Percentiles rank a stretch among this genome's conserved stretches.
phyloP scores from a whole-genome alignment of 1,140 invertebrate genomes.

The Drosophila sechellia region DNA sequence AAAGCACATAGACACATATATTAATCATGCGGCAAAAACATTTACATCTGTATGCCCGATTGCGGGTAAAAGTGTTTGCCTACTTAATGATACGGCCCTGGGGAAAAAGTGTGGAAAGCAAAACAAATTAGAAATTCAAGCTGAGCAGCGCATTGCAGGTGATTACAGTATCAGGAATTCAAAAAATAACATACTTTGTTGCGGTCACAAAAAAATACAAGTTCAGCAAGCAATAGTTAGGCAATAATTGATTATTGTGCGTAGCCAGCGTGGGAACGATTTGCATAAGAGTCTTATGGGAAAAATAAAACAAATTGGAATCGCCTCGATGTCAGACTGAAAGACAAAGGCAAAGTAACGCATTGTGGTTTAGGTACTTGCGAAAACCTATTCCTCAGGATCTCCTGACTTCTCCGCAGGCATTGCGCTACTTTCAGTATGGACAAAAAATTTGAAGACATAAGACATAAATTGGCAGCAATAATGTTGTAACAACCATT shows the following conservation, averaged over 20 bases:
- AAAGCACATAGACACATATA: constrained; percentile 29
- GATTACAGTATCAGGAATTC: constrained; percentile 18
- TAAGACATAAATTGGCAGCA: neutral
- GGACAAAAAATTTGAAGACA: neutral
- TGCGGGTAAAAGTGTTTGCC: constrained; percentile 54
- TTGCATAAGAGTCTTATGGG: neutral
- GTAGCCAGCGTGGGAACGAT: constrained; percentile 9
- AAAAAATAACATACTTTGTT: constrained; percentile 11
- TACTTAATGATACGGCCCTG: constrained; percentile 34
- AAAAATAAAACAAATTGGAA: neutral
- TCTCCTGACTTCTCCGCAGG: constrained; percentile 26
- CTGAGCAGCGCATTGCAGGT: constrained; percentile 17
- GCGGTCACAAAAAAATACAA: neutral
- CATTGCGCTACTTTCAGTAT: constrained; percentile 31
- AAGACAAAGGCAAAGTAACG: too few relatives aligned
- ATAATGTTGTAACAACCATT: too few relatives aligned
- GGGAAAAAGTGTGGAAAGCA: constrained; percentile 23
- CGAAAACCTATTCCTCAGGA: constrained; percentile 11
- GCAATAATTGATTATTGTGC: constrained; percentile 15
- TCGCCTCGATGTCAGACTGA: neutral
- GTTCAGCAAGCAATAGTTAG: constrained; percentile 9
- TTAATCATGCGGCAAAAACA: constrained; percentile 69
- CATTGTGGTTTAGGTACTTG: neutral
- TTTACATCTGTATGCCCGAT: constrained; percentile 40
- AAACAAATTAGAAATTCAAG: constrained; percentile 40